Conservation (phyloP, 2,888 invertebrate species). For the Conomelus anceps region DNA sequence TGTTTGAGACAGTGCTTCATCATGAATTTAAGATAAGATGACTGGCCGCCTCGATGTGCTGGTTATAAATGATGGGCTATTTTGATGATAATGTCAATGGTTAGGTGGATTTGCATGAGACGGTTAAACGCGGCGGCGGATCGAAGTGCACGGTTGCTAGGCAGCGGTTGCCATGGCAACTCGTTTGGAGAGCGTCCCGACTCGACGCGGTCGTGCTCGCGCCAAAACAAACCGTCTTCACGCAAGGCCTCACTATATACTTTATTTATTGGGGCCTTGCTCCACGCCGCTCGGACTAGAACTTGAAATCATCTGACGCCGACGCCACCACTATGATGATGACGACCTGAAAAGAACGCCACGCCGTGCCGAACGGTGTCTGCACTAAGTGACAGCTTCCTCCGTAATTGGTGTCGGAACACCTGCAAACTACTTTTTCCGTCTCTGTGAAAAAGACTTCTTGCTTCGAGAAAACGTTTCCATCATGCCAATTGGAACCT, state of each 20-base stretch:
- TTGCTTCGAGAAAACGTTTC: neutral
- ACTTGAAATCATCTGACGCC: too few species aligned
- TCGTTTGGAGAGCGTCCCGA: neutral
- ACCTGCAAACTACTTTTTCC: neutral
- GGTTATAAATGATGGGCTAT: constrained; percentile 7
- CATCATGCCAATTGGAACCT: neutral
- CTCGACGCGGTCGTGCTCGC: neutral
- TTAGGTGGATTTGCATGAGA: constrained; percentile 14
- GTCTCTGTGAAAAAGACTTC: neutral
- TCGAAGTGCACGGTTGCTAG: constrained; percentile 5
- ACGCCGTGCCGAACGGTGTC: too few species aligned
- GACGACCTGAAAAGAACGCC: neutral
- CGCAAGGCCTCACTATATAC: too few species aligned
- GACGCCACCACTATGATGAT: neutral
- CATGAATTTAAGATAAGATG: neutral
- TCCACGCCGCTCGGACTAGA: too few species aligned
- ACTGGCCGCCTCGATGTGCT: neutral
- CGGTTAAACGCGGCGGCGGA: constrained; percentile 6
- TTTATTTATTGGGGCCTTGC: too few species aligned
- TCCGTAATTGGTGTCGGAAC: neutral
- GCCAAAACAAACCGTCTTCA: constrained; percentile 3
- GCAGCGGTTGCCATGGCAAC: constrained; percentile 3
- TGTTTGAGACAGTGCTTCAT: neutral
- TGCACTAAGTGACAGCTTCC: neutral
- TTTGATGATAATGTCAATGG: constrained; percentile 12